Percentiles rank a stretch among this genome's conserved stretches.
Evolutionary conservation across 2,113 vertebrate species (phyloP).

Genomic region (Sinocyclocheilus maitianheensis): DNA sequence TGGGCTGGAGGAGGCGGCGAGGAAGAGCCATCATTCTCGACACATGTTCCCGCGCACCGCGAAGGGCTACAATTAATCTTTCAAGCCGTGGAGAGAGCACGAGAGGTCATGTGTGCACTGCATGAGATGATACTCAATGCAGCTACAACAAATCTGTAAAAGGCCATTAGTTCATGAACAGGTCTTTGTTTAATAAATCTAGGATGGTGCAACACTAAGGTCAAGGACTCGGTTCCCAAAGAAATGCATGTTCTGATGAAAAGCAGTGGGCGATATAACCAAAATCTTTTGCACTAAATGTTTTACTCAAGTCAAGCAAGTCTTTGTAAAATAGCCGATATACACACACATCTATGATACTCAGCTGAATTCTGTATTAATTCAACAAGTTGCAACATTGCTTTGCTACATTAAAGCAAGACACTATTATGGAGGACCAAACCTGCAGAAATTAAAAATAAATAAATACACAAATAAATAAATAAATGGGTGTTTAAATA

Average conservation of each 20-base stretch:
- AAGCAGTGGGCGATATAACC: not conserved
- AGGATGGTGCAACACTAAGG: not conserved
- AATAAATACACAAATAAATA: too few relatives aligned
- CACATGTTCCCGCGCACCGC: slow-evolving; percentile 67
- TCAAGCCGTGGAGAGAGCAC: slow-evolving; percentile 61
- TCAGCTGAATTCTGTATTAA: not conserved
- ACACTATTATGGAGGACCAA: too few relatives aligned
- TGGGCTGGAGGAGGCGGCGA: slow-evolving; percentile 64
- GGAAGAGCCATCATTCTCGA: slow-evolving; percentile 71
- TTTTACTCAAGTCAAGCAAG: not conserved
- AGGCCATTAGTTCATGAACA: not conserved
- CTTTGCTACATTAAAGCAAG: not conserved
- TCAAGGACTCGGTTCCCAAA: not conserved
- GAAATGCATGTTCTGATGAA: not conserved
- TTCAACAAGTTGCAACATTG: not conserved
- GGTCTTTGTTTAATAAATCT: not conserved
- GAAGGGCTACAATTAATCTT: slow-evolving; percentile 78
- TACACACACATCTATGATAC: not conserved
- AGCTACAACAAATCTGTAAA: not conserved
- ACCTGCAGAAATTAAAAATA: too few relatives aligned
- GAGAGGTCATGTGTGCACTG: slow-evolving; percentile 15
- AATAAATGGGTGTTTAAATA: too few relatives aligned
- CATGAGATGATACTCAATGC: not conserved
- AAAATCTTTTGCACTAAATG: not conserved
- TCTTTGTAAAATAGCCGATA: not conserved